Percentiles rank a stretch among this genome's conserved stretches.
phyloP scores from a whole-genome alignment of 2,888 invertebrate genomes.

The Cheilosia vernalis region DNA sequence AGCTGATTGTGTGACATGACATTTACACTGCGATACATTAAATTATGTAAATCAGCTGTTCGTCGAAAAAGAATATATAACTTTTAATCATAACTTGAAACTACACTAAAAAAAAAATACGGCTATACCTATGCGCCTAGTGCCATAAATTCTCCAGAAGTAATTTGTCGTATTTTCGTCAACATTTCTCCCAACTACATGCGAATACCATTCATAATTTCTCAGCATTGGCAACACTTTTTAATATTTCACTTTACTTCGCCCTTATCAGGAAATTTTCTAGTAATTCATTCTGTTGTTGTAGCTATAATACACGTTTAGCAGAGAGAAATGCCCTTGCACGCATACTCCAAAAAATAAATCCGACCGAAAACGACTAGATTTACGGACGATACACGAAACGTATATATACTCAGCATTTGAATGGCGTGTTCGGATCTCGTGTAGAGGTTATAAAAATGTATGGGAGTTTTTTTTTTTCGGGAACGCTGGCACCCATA shows the following conservation, averaged over 20 bases:
- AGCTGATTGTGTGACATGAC: too few species aligned
- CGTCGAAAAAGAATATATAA: too few species aligned
- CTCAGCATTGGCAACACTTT: slow-evolving; percentile 11
- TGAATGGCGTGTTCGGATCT: not conserved
- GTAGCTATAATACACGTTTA: not conserved
- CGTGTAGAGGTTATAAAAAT: not conserved
- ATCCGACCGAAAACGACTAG: not conserved
- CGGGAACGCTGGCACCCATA: too few species aligned
- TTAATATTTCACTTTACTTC: not conserved
- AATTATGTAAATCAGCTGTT: too few species aligned
- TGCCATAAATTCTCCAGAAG: too few species aligned
- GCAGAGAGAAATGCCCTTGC: slow-evolving; percentile 4
- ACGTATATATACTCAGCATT: not conserved
- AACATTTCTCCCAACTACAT: too few species aligned
- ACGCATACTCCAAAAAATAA: slow-evolving; percentile 23
- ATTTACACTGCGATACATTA: too few species aligned
- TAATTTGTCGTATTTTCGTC: too few species aligned
- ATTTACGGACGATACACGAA: not conserved
- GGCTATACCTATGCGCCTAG: too few species aligned
- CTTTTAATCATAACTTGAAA: too few species aligned
- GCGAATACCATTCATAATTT: not conserved
- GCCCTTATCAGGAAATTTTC: slow-evolving; percentile 16
- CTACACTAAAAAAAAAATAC: too few species aligned
- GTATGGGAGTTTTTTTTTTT: not conserved
- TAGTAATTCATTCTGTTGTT: slow-evolving; percentile 17